Conservation (phyloP, 2,888 invertebrate species). For the Cyclophora albipunctata region DNA sequence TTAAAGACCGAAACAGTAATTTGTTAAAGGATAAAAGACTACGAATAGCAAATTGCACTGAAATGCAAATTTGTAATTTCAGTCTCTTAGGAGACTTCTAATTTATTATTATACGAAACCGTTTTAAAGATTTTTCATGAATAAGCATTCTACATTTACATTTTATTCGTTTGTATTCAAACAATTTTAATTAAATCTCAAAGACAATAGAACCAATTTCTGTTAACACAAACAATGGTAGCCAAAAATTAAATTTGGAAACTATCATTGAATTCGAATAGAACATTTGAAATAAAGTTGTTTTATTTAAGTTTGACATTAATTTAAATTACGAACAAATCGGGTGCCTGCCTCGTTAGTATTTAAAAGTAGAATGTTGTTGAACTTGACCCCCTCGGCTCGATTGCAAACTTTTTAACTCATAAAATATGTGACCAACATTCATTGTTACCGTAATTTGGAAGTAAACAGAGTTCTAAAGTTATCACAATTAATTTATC, state of each 20-base stretch:
- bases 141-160: conserved; percentile 5
- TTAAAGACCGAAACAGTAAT: neutral
- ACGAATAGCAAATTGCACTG: conserved; percentile 16
- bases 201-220: no score
- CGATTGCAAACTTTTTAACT: conserved; percentile 6
- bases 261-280: no score
- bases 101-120: conserved; percentile 13
- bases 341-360: no score
- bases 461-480: no score
- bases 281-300: no score
- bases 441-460: neutral
- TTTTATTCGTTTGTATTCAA: conserved; percentile 1
- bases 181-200: neutral
- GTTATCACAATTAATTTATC: no score
- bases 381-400: conserved; percentile 51
- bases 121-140: conserved; percentile 9
- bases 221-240: no score
- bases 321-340: no score
- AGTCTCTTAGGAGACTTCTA: conserved; percentile 12
- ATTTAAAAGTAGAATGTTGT: conserved; percentile 31
- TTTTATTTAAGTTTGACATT: no score
- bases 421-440: conserved; percentile 6
- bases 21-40: conserved; percentile 10
- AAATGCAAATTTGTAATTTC: conserved; percentile 18
- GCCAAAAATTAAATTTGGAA: no score